A percentile compares a stretch with the other conserved stretches of the same genome.
These are phyloP conservation scores for Conomelus anceps DNA, from an alignment of 2,888 invertebrate genomes.

Conservation along the genomic window DNA sequence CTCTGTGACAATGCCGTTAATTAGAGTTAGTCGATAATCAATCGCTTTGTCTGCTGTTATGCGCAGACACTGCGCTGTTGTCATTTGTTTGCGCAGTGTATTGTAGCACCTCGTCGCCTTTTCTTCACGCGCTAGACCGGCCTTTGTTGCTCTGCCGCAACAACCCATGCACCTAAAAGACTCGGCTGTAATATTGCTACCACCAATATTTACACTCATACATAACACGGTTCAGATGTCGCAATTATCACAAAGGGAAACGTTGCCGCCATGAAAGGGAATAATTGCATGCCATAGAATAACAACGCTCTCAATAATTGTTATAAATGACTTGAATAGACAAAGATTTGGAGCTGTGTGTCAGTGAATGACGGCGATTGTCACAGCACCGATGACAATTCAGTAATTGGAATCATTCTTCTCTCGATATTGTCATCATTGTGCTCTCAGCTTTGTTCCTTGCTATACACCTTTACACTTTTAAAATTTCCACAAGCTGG, in stretches of 20 bases:
- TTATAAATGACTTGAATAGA: neutral
- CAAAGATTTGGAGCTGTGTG: neutral
- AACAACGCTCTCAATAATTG: neutral
- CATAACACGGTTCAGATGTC: neutral
- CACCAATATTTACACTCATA: neutral
- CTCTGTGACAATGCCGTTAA: constrained; percentile 1
- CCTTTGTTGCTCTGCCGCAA: neutral
- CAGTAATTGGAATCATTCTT: neutral
- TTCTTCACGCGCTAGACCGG: neutral
- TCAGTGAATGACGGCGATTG: neutral
- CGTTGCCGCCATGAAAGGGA: neutral
- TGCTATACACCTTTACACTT: neutral
- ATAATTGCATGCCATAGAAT: neutral
- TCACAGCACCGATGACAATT: neutral
- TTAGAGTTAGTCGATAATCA: constrained; percentile 1
- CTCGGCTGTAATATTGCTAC: neutral
- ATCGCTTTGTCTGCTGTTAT: neutral
- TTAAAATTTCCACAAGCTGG: neutral
- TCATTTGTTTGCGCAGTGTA: neutral
- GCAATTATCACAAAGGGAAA: neutral
- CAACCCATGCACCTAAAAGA: neutral
- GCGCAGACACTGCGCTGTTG: too few species aligned
- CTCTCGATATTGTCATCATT: neutral
- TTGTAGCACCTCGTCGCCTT: neutral
- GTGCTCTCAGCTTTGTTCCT: neutral